A percentile compares a stretch with the other conserved stretches of the same genome.
phyloP scores from a whole-genome alignment of 2,888 invertebrate genomes.

The Heliconius erato region DNA sequence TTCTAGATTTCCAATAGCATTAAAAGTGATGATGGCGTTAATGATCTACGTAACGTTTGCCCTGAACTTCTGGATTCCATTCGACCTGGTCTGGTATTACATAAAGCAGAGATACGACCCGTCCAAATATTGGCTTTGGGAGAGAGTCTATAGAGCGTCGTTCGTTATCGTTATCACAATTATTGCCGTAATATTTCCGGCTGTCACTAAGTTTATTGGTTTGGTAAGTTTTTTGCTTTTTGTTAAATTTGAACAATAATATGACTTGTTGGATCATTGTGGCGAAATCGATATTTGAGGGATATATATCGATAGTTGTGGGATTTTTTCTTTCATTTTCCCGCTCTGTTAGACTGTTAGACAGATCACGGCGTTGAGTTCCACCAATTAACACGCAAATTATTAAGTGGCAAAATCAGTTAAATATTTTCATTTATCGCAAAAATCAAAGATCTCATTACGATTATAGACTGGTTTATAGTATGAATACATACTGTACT shows the following conservation, averaged over 20 bases:
- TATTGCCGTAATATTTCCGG: slow-evolving; percentile 59
- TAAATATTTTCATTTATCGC: no score
- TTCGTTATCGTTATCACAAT: slow-evolving; percentile 57
- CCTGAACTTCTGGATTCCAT: slow-evolving; percentile 67
- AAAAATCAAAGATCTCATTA: no score
- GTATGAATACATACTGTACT: neutral
- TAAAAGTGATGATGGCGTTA: slow-evolving; percentile 63
- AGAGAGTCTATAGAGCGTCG: slow-evolving; percentile 61
- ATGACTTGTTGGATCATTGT: neutral
- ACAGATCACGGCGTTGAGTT: neutral
- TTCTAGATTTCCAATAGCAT: slow-evolving; percentile 57
- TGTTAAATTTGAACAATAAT: neutral
- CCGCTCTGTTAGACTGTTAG: neutral
- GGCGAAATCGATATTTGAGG: no score
- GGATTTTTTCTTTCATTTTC: neutral
- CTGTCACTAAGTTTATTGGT: slow-evolving; percentile 63
- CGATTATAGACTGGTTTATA: no score
- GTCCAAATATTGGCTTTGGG: slow-evolving; percentile 63
- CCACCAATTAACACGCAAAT: no score
- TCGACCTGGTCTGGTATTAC: slow-evolving; percentile 66
- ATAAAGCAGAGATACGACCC: slow-evolving; percentile 56
- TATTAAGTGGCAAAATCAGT: no score
- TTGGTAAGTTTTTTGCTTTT: slow-evolving; percentile 57
- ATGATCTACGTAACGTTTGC: slow-evolving; percentile 64
- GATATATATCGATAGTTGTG: no score